Percentiles rank a stretch among this genome's conserved stretches.
Conservation (phyloP, 2,113 vertebrate species). For the Dicaeum eximium region DNA sequence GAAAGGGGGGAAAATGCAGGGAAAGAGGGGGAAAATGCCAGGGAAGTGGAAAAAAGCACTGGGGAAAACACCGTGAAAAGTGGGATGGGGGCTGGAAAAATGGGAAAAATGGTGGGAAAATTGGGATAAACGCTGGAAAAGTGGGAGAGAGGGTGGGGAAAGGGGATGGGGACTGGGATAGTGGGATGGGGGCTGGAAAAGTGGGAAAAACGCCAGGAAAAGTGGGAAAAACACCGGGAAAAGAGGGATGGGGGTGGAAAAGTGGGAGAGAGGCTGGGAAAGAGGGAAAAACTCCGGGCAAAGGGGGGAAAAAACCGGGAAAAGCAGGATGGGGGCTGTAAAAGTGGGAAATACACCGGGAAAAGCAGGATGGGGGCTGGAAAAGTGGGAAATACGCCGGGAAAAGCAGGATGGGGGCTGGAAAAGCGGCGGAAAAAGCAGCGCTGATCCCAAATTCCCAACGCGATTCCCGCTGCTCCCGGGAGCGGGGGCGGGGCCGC, state of each 20-base stretch:
- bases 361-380: neutral
- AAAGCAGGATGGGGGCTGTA: neutral
- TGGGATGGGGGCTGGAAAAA: neutral
- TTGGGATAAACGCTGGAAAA: neutral
- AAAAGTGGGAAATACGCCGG: accelerated
- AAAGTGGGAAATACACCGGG: neutral
- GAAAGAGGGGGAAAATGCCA: too few relatives aligned
- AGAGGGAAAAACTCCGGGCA: too few relatives aligned
- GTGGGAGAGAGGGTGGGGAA: neutral
- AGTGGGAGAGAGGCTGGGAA: neutral
- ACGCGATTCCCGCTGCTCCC: too few relatives aligned
- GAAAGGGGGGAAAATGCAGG: too few relatives aligned
- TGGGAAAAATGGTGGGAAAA: neutral
- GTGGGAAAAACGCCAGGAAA: neutral
- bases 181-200: neutral
- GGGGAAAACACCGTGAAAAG: accelerated
- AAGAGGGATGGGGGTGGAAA: neutral
- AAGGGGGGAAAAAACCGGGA: accelerated
- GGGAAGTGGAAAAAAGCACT: too few relatives aligned
- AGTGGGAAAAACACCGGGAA: neutral
- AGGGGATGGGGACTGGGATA: too few relatives aligned
- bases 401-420: too few relatives aligned
- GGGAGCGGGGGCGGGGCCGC: neutral
- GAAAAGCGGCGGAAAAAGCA: neutral
- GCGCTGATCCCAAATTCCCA: neutral